These are phyloP conservation scores for Oryzias sinensis DNA, from an alignment of 2,797 vertebrate species.

Conservation along the genomic window DNA sequence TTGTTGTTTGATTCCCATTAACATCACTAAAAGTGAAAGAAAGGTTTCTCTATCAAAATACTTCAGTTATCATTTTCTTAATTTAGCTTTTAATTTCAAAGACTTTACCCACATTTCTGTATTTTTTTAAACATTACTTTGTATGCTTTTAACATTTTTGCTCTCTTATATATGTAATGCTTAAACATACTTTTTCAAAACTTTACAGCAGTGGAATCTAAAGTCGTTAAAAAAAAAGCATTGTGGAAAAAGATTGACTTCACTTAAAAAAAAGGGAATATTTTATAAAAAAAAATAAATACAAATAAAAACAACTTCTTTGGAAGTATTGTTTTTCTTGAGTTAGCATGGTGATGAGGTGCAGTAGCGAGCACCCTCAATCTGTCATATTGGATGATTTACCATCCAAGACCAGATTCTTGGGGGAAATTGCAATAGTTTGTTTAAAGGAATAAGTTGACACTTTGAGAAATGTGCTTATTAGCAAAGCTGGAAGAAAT, in stretches of 20 bases:
- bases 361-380: background rate
- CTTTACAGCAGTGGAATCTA: too few relatives aligned
- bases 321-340: background rate
- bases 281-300: conserved; percentile 2
- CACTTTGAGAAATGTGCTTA: conserved; percentile 2
- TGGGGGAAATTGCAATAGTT: conserved; percentile 3
- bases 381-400: conserved; percentile 2
- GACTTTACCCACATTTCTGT: too few relatives aligned
- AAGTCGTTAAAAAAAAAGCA: too few relatives aligned
- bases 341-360: background rate
- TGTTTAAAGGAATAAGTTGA: conserved; percentile 2
- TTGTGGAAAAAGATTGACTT: background rate
- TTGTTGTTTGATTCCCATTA: too few relatives aligned
- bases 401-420: conserved; percentile 4
- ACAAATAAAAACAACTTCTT: background rate
- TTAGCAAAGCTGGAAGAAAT: background rate
- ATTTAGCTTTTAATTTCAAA: too few relatives aligned
- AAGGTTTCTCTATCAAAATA: too few relatives aligned
- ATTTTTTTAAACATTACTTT: too few relatives aligned
- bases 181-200: too few relatives aligned
- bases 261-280: background rate
- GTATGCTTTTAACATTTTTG: too few relatives aligned
- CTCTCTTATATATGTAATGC: too few relatives aligned
- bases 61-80: too few relatives aligned
- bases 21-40: too few relatives aligned